These are phyloP conservation scores for Cancer borealis DNA, from an alignment of 2,888 invertebrate species.

Conservation along the genomic window DNA sequence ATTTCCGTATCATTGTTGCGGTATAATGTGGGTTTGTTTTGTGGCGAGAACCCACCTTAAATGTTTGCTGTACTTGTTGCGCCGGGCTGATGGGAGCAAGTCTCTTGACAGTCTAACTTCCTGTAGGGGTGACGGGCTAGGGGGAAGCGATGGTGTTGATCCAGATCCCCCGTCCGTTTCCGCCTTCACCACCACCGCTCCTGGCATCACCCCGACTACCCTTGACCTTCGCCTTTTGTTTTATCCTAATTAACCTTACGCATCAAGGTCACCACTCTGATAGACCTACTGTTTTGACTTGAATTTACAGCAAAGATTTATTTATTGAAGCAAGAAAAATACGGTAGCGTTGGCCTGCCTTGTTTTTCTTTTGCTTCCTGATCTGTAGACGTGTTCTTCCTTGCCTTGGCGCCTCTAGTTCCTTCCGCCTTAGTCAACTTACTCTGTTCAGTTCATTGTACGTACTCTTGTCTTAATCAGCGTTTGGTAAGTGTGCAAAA, in stretches of 20 bases:
- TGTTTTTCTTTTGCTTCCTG: neutral
- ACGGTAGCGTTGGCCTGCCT: neutral
- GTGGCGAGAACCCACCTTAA: neutral
- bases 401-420: neutral
- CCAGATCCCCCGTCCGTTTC: neutral
- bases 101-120: neutral
- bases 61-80: neutral
- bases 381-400: no score
- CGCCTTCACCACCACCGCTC: neutral
- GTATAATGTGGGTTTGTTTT: neutral
- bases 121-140: neutral
- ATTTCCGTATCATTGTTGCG: no score
- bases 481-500: neutral
- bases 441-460: neutral
- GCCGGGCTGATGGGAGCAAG: neutral
- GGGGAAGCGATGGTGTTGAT: neutral
- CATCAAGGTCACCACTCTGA: neutral
- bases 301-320: neutral
- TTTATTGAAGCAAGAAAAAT: neutral
- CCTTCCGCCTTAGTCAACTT: neutral
- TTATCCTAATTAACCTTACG: neutral
- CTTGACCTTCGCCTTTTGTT: neutral
- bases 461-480: neutral
- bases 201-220: neutral
- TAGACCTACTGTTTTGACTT: neutral